Percentiles rank a stretch among this genome's conserved stretches.
Conservation (phyloP, 1,140 invertebrate species). For the Paralvinella palmiformis region DNA sequence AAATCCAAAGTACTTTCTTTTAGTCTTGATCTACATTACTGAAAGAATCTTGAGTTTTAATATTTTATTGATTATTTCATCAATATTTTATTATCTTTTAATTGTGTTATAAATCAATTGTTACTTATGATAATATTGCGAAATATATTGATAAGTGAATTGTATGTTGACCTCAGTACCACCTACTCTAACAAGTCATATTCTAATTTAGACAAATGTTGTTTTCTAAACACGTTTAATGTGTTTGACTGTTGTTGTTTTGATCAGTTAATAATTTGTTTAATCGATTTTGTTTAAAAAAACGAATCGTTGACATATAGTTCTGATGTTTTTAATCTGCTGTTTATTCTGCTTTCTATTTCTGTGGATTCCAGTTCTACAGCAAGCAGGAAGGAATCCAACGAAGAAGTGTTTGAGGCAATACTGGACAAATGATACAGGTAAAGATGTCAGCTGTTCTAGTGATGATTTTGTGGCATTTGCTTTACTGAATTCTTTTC, state of each 20-base stretch:
- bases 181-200: no score
- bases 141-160: no score
- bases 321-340: neutral
- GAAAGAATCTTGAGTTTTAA: no score
- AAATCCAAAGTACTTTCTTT: no score
- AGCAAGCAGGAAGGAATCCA: conserved; percentile 41
- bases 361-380: conserved; percentile 29
- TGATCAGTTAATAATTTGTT: neutral
- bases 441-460: conserved; percentile 21
- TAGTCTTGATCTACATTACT: no score
- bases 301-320: neutral
- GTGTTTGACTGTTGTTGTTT: neutral
- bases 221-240: neutral
- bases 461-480: neutral
- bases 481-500: neutral
- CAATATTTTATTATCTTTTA: no score
- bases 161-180: no score
- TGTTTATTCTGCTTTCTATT: neutral
- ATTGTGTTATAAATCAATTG: no score
- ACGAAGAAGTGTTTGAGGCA: conserved; percentile 26
- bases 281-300: conserved; percentile 13
- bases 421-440: conserved; percentile 35
- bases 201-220: neutral
- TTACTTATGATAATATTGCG: no score
- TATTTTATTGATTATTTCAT: no score